A percentile compares a stretch with the other conserved stretches of the same genome.
Evolutionary conservation across 1,140 invertebrate species (phyloP).

Genomic region (Diuraphis noxia): DNA sequence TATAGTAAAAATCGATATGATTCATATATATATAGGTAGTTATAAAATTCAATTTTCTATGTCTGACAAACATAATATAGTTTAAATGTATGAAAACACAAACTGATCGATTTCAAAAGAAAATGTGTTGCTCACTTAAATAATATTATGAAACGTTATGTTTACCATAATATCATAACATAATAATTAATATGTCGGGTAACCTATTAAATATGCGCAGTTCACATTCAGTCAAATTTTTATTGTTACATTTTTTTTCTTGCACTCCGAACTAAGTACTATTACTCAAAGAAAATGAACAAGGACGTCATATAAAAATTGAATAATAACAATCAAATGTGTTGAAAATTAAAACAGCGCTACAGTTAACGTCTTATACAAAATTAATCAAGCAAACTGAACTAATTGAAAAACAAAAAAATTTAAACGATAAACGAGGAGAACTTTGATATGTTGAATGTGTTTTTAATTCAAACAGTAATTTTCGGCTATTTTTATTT

Average conservation of each 20-base stretch:
- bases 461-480: neutral
- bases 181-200: neutral
- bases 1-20: too few relatives aligned
- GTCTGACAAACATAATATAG: neutral
- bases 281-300: neutral
- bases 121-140: neutral
- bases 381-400: neutral
- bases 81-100: neutral
- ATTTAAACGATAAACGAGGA: neutral
- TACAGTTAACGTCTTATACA: neutral
- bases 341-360: neutral
- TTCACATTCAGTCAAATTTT: neutral
- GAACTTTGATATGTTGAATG: neutral
- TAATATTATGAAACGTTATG: neutral
- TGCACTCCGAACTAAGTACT: neutral
- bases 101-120: neutral
- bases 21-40: too few relatives aligned
- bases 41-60: neutral
- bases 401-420: neutral
- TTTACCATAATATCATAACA: too few relatives aligned
- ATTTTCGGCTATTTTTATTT: neutral
- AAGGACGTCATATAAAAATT: neutral
- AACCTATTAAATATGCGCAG: neutral
- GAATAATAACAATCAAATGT: neutral
- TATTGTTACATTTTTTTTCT: neutral